Conservation (phyloP, 2,113 vertebrate species). For the Girardinichthys multiradiatus region DNA sequence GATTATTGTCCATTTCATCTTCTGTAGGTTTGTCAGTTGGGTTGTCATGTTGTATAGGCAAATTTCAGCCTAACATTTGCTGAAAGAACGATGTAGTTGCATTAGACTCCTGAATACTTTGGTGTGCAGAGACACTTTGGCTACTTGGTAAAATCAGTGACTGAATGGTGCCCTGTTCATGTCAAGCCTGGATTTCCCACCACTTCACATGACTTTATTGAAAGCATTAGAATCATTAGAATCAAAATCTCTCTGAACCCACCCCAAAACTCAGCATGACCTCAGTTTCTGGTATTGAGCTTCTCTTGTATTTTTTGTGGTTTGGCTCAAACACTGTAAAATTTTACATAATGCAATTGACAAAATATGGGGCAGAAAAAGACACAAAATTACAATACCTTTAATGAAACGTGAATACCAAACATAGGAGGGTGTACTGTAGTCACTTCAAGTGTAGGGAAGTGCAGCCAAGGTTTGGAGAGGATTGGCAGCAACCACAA, state of each 20-base stretch:
- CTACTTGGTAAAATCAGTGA: too few relatives aligned
- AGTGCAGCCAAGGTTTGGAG: background rate
- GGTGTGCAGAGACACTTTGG: too few relatives aligned
- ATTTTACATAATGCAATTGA: background rate
- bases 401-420: conserved; percentile 1
- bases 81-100: too few relatives aligned
- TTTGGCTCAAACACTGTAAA: background rate
- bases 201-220: background rate
- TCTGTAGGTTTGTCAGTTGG: too few relatives aligned
- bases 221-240: background rate
- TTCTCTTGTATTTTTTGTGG: conserved; percentile 14
- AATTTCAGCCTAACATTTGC: too few relatives aligned
- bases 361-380: background rate
- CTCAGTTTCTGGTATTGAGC: conserved; percentile 5
- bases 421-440: conserved; percentile 10
- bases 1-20: too few relatives aligned
- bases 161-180: too few relatives aligned
- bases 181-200: background rate
- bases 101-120: too few relatives aligned
- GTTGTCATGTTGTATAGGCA: too few relatives aligned
- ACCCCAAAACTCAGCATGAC: background rate
- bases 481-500: conserved; percentile 39
- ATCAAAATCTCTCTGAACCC: background rate
- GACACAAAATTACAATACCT: background rate
- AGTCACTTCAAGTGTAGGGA: background rate